Base-by-base conservation (phyloP, 1,140 invertebrate genomes). In the Penaeus japonicus region DNA sequence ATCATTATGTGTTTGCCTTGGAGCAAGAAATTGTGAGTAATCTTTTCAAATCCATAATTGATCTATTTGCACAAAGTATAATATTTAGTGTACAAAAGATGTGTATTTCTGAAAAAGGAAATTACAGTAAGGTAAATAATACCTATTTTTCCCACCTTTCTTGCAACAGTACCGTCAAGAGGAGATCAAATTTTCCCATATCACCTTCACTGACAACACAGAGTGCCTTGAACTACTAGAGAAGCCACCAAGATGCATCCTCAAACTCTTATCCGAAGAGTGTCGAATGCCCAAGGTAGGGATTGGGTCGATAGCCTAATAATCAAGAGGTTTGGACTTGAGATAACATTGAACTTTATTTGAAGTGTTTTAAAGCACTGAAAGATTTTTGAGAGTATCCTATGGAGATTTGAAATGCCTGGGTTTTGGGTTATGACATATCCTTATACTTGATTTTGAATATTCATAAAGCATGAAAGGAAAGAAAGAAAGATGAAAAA, bases 1-100 rank as follows among this genome's bases (percentile, higher is more conserved):
- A 99, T 94, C 97, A 98, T 91, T 98, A 98, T 91, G 97, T 98
- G 0, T 98, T 98, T 92, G 96, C 96, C 0, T 92, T 98, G 86
- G 97, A 98, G 93, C 97, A 98, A 92, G 96, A 97, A 94, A 96
- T 97, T 91, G 97, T 98, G 94, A 96, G 96, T 95, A 90, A 27
- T 22, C 20, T 39, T 83, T 32, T 4, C 22, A 20, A 88, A 27
- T 59, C 35, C 62, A 70, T 82, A 1, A 15, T 73, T 0, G 32
- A 10, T n/a, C 35, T 47, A 47, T 47, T 47, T 47, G 47, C 24
- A 24, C 80, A 62, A 84, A 59, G 15, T 83, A n/a, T 1, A 83
- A 57, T 54, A 79, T 89, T 75, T 53, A 24, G 22, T 39, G 82
- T 82, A 20, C 80, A 55, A 17, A 73, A 55, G 62, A 75, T 77